These are phyloP conservation scores for Rhea americana DNA, from an alignment of 2,113 vertebrate genomes.

Conservation along the genomic window DNA sequence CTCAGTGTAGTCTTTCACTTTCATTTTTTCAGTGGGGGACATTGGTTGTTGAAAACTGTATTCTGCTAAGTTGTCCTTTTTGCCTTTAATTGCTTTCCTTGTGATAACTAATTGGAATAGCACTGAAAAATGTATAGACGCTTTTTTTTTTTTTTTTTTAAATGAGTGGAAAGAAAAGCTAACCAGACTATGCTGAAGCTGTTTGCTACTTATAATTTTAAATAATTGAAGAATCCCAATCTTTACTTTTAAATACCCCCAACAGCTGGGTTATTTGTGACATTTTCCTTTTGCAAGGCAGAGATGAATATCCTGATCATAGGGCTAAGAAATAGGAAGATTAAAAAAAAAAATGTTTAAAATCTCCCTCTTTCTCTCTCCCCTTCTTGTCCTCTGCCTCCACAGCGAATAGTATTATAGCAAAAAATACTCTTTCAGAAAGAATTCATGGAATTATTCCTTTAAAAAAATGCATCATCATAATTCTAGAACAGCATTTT, in stretches of 20 bases:
- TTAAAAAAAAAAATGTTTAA: neutral
- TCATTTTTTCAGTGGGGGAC: neutral
- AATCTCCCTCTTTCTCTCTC: neutral
- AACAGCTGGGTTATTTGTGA: neutral
- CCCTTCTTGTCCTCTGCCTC: neutral
- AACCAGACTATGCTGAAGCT: neutral
- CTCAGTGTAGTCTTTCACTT: neutral
- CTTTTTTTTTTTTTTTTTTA: neutral
- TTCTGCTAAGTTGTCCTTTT: neutral
- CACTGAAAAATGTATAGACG: neutral
- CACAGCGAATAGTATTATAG: neutral
- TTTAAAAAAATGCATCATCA: neutral
- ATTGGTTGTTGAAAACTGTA: neutral
- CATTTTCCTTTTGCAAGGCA: neutral
- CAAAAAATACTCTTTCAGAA: neutral
- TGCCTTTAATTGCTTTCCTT: neutral
- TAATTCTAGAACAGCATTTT: neutral
- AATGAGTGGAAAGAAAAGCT: neutral
- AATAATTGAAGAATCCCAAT: neutral
- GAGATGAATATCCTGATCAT: neutral
- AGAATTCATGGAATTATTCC: neutral
- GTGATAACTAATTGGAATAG: neutral
- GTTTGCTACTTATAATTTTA: neutral
- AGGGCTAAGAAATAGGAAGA: neutral
- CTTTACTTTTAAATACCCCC: neutral